Conservation (phyloP, 2,888 invertebrate species). For the Dryobota labecula region DNA sequence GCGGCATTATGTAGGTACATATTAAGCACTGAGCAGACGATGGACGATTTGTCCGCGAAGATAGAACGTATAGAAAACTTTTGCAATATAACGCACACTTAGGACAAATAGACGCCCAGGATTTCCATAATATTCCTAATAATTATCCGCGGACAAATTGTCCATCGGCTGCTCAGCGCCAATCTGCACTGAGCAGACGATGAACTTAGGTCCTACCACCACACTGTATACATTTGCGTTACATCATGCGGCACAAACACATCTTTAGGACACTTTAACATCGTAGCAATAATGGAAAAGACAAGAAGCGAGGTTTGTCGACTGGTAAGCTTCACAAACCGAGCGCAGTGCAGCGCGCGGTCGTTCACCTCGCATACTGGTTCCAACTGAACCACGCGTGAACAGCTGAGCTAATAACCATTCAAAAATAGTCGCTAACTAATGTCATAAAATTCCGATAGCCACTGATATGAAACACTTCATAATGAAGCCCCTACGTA, state of each 20-base stretch:
- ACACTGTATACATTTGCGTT: background rate
- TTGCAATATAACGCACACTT: too few species aligned
- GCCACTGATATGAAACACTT: constrained; percentile 21
- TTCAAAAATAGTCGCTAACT: constrained; percentile 17
- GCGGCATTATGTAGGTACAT: background rate
- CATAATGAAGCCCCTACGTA: constrained; percentile 25
- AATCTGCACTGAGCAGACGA: too few species aligned
- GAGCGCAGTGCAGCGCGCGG: background rate
- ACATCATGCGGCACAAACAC: background rate
- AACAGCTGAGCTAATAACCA: background rate
- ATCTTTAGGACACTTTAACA: background rate
- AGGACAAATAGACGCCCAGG: too few species aligned
- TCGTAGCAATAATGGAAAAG: background rate
- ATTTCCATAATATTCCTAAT: too few species aligned
- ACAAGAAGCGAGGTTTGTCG: background rate
- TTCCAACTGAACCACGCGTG: background rate
- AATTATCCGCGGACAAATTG: too few species aligned
- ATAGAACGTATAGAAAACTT: too few species aligned
- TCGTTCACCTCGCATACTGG: constrained; percentile 2
- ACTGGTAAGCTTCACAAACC: background rate
- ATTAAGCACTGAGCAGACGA: too few species aligned
- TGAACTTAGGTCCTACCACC: too few species aligned
- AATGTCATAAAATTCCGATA: constrained; percentile 10
- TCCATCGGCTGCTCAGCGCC: too few species aligned
- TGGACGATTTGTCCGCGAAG: too few species aligned